Evolutionary conservation across 2,888 invertebrate genomes (phyloP).

Genomic region (Drosophila testacea): DNA sequence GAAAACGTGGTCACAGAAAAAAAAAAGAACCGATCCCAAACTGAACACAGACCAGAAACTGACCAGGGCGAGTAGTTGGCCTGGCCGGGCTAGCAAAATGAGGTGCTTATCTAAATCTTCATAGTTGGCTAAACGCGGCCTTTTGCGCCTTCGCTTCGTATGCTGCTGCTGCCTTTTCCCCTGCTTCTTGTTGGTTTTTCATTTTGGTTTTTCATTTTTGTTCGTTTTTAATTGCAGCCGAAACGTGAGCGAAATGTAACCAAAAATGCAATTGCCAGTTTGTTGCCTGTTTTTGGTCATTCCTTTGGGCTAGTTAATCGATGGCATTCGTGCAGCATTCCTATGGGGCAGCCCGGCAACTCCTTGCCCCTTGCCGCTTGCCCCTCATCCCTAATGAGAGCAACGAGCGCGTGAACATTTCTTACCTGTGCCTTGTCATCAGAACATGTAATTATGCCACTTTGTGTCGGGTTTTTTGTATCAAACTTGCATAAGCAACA

Average conservation of each 20-base stretch:
- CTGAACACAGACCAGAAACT: slow-evolving; percentile 21
- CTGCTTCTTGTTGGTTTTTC: slow-evolving; percentile 10
- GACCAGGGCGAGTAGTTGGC: slow-evolving; percentile 22
- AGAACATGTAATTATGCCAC: slow-evolving; percentile 82
- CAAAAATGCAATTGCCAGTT: slow-evolving; percentile 78
- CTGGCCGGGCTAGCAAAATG: slow-evolving; percentile 70
- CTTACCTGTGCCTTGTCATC: slow-evolving; percentile 67
- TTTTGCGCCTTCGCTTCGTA: slow-evolving; percentile 74
- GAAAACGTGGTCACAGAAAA: slow-evolving; percentile 60
- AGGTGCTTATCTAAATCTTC: slow-evolving; percentile 85
- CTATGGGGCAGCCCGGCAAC: slow-evolving; percentile 33
- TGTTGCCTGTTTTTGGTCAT: slow-evolving; percentile 54
- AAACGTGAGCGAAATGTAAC: slow-evolving; percentile 81
- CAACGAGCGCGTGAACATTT: slow-evolving; percentile 52
- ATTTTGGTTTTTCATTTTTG: slow-evolving; percentile 50
- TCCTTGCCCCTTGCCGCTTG: background rate
- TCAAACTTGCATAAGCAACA: slow-evolving; percentile 23
- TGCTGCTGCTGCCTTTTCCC: slow-evolving; percentile 26
- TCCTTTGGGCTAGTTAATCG: slow-evolving; percentile 63
- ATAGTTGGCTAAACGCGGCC: slow-evolving; percentile 85
- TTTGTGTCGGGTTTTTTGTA: slow-evolving; percentile 64
- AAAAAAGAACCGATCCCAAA: slow-evolving; percentile 16
- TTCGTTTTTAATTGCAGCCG: slow-evolving; percentile 81
- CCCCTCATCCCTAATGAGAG: slow-evolving; percentile 11
- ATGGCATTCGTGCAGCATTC: slow-evolving; percentile 77